A percentile compares a stretch with the other conserved stretches of the same genome.
phyloP scores from a whole-genome alignment of 2,888 invertebrate species.

The Caradrina kadenii region DNA sequence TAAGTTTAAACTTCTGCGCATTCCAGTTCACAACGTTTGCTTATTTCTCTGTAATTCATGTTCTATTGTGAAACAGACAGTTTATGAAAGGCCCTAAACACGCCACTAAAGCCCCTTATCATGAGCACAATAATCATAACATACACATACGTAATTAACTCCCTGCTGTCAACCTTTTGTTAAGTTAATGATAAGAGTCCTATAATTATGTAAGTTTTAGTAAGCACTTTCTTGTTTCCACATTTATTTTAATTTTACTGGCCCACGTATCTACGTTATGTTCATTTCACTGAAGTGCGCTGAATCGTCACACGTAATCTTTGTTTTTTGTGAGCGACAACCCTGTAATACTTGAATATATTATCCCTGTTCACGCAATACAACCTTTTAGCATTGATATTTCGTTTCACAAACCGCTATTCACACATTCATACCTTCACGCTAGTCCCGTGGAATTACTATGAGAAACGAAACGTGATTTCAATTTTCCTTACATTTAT shows the following conservation, averaged over 20 bases:
- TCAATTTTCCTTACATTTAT: constrained; percentile 84
- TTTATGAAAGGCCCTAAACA: constrained; percentile 60
- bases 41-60: constrained; percentile 68
- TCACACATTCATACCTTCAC: constrained; percentile 70
- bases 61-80: constrained; percentile 63
- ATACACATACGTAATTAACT: constrained; percentile 63
- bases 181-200: constrained; percentile 61
- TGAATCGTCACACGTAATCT: constrained; percentile 40
- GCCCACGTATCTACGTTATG: constrained; percentile 24
- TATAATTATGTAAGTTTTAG: constrained; percentile 61
- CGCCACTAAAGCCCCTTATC: constrained; percentile 57
- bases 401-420: constrained; percentile 70
- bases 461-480: constrained; percentile 81
- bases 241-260: constrained; percentile 48
- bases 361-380: constrained; percentile 62
- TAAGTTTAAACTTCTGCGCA: constrained; percentile 71
- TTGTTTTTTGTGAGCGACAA: constrained; percentile 47
- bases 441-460: constrained; percentile 69
- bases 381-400: constrained; percentile 73
- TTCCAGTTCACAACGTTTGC: constrained; percentile 65
- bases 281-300: constrained; percentile 24
- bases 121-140: constrained; percentile 60
- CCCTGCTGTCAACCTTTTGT: constrained; percentile 65
- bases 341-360: constrained; percentile 51
- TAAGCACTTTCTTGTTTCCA: constrained; percentile 47